Evolutionary conservation across 2,888 invertebrate species (phyloP).

Genomic region (Caenorhabditis afra): DNA sequence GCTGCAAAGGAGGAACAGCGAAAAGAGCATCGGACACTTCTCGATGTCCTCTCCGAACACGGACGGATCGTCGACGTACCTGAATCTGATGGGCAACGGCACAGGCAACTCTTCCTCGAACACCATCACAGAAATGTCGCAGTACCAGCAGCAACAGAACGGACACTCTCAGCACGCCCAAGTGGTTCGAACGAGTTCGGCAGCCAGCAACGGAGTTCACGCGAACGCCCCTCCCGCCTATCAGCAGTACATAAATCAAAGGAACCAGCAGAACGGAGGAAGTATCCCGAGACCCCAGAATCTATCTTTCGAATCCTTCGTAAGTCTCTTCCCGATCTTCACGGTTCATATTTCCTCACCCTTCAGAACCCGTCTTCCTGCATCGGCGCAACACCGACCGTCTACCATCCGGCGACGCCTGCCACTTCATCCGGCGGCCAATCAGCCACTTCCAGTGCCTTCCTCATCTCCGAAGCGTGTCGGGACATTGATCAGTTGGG

Average conservation of each 20-base stretch:
- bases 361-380: conserved; percentile 30
- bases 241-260: conserved; percentile 55
- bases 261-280: conserved; percentile 38
- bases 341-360: neutral
- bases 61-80: conserved; percentile 38
- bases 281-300: conserved; percentile 49
- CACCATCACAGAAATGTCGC: conserved; percentile 55
- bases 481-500: conserved; percentile 71
- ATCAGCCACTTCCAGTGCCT: conserved; percentile 48
- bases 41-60: conserved; percentile 60
- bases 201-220: conserved; percentile 32
- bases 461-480: conserved; percentile 51
- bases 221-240: conserved; percentile 51
- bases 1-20: conserved; percentile 57
- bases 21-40: conserved; percentile 57
- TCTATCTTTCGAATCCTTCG: conserved; percentile 37
- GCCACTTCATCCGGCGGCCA: conserved; percentile 30
- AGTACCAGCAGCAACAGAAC: conserved; percentile 25
- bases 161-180: conserved; percentile 17
- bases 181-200: conserved; percentile 2
- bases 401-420: conserved; percentile 42
- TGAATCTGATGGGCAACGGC: conserved; percentile 54
- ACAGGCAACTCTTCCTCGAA: conserved; percentile 42
- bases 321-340: conserved; percentile 14
- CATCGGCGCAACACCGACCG: conserved; percentile 48